Evolutionary conservation across 2,888 invertebrate genomes (phyloP).

Genomic region (Drosophila nr. medialis): DNA sequence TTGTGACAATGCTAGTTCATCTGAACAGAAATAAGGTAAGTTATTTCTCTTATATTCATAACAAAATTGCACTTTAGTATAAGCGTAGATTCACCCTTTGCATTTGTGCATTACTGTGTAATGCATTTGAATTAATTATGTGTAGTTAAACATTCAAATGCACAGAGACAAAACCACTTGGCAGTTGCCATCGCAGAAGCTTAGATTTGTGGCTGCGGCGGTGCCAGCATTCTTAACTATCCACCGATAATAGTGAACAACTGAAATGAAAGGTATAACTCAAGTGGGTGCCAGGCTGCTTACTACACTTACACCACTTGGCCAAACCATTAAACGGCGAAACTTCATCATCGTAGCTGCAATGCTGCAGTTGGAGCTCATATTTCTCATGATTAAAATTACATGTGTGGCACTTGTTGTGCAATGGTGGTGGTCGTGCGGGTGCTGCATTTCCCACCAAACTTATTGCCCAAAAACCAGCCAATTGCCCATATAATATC

Average conservation of each 20-base stretch:
- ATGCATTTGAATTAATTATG: conserved; percentile 9
- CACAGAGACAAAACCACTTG: conserved; percentile 13
- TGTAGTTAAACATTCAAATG: conserved; percentile 8
- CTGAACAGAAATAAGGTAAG: no score
- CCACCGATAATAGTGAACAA: conserved; percentile 44
- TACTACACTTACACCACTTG: conserved; percentile 25
- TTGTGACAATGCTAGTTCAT: no score
- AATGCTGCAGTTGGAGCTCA: conserved; percentile 23
- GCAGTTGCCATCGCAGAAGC: conserved; percentile 16
- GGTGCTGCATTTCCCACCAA: background rate
- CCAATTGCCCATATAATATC: conserved; percentile 47
- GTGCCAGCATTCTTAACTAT: conserved; percentile 36
- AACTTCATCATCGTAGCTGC: conserved; percentile 37
- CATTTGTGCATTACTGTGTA: background rate
- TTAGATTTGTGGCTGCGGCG: conserved; percentile 16
- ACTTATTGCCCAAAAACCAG: conserved; percentile 26
- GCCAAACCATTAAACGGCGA: conserved; percentile 18
- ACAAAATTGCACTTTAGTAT: background rate
- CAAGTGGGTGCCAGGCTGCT: conserved; percentile 20
- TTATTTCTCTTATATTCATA: no score
- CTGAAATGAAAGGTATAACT: conserved; percentile 52
- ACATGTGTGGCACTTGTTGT: conserved; percentile 42
- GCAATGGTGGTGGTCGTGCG: conserved; percentile 1
- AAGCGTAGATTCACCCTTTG: background rate
- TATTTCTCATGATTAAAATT: conserved; percentile 64